These are phyloP conservation scores for Aspidiotus destructor DNA, from an alignment of 2,888 invertebrate genomes.

Conservation along the genomic window DNA sequence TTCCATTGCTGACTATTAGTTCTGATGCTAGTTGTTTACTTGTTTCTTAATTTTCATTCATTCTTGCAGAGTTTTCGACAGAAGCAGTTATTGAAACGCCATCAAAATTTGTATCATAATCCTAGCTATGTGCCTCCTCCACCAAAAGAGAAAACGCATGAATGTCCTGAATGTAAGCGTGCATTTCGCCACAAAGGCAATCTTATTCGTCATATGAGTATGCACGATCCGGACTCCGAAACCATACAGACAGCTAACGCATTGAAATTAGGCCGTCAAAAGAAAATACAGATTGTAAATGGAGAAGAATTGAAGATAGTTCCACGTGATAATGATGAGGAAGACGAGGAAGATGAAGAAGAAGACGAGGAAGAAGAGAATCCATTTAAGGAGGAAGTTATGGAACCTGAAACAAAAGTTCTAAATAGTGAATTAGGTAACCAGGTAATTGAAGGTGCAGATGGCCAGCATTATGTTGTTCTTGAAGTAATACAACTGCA, in stretches of 20 bases:
- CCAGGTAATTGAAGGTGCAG: slow-evolving; percentile 57
- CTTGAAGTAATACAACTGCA: slow-evolving; percentile 71
- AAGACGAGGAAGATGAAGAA: slow-evolving; percentile 41
- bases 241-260: slow-evolving; percentile 63
- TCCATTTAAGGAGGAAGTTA: slow-evolving; percentile 38
- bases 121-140: slow-evolving; percentile 77
- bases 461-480: slow-evolving; percentile 80
- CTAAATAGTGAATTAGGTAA: slow-evolving; percentile 44
- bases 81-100: slow-evolving; percentile 79
- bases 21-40: not conserved
- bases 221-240: slow-evolving; percentile 77
- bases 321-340: slow-evolving; percentile 37
- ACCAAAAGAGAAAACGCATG: slow-evolving; percentile 80
- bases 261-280: slow-evolving; percentile 67
- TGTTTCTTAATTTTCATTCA: not conserved
- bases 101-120: slow-evolving; percentile 87
- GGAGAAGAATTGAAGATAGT: slow-evolving; percentile 43
- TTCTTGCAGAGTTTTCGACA: slow-evolving; percentile 54
- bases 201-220: slow-evolving; percentile 80
- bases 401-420: slow-evolving; percentile 40
- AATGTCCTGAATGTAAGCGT: slow-evolving; percentile 55
- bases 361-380: slow-evolving; percentile 39
- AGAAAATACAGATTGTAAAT: slow-evolving; percentile 59
- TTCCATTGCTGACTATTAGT: not conserved
- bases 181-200: slow-evolving; percentile 74